Evolutionary conservation across 2,888 invertebrate species (phyloP), one percentile per base, ranked within the genome.

Genomic region (Slavum lentiscoides): DNA sequence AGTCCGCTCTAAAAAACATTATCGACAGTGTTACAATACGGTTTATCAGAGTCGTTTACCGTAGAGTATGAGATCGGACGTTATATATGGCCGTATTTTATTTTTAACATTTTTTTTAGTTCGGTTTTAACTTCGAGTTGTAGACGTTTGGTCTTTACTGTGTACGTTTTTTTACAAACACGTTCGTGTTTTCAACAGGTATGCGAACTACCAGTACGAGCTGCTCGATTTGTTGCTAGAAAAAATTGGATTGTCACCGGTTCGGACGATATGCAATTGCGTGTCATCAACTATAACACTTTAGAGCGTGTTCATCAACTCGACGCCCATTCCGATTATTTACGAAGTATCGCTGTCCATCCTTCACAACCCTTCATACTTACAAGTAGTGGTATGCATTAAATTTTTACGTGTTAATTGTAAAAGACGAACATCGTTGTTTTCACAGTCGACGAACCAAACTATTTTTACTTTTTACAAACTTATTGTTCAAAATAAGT

Each of bases 191-290:
- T 73, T 73, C 83, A 89, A 85, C 88, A 91, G 88, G 91, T 91
- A 5, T 98, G 98, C 87, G 98, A 98, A 86, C 88, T 98, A 49
- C 99, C 99, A 0, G 98, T 99, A 7, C 90, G 99, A 85, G 93
- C 97, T 1, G 97, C 97, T 0, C 94, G 95, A 85, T 99, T 99
- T 88, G 95, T 99, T 15, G 93, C 97, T 1, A 90, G 99, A 59
- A 99, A 99, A 87, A 98, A 98, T 88, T 99, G 99, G 99, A 92
- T 99, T 72, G 92, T 99, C 72, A 96, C 97, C 2, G 99, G 99
- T 23, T 98, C 98, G 0, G 97, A 96, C 89, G 95, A 95, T 86
- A 95, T 95, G 93, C 94, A 94, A 86, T 93, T 99, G 43, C 90
- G 98, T 83, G 93, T 98, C 53, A 98, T 96, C 88, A 99, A 99